These are phyloP conservation scores for Vimba vimba DNA, from an alignment of 2,113 vertebrate genomes.

Conservation along the genomic window DNA sequence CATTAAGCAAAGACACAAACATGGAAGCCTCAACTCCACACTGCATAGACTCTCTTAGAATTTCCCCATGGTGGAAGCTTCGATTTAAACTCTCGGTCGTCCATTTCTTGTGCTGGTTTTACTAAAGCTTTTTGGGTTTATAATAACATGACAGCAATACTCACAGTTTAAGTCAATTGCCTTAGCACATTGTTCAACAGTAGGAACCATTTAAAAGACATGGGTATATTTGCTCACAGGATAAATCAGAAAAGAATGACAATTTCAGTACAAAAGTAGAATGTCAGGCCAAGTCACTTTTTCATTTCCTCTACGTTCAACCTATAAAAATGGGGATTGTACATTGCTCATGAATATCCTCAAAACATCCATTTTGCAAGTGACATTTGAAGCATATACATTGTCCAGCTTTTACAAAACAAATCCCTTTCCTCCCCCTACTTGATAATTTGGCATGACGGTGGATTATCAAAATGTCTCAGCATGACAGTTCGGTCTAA, in stretches of 20 bases:
- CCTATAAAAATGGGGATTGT: slow-evolving; percentile 77
- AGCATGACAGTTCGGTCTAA: slow-evolving; percentile 42
- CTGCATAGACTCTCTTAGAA: slow-evolving; percentile 81
- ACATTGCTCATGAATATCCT: slow-evolving; percentile 74
- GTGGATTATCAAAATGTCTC: slow-evolving; percentile 56
- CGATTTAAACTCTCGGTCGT: slow-evolving; percentile 54
- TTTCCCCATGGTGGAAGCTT: slow-evolving; percentile 57
- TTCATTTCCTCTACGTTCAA: slow-evolving; percentile 49
- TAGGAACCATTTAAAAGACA: slow-evolving; percentile 69
- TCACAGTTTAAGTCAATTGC: slow-evolving; percentile 76
- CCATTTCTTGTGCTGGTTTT: slow-evolving; percentile 81
- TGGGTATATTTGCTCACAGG: slow-evolving; percentile 74
- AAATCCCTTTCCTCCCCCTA: slow-evolving; percentile 73
- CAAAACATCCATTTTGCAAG: slow-evolving; percentile 68
- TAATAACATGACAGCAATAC: slow-evolving; percentile 72
- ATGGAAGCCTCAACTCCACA: slow-evolving; percentile 78
- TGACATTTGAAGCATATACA: slow-evolving; percentile 74
- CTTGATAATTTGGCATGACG: slow-evolving; percentile 76
- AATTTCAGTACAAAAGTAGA: slow-evolving; percentile 76
- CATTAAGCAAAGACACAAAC: slow-evolving; percentile 69
- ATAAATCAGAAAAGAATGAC: slow-evolving; percentile 73
- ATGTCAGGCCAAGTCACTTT: slow-evolving; percentile 71
- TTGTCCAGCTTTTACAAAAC: slow-evolving; percentile 74
- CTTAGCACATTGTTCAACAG: slow-evolving; percentile 71
- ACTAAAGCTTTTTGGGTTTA: slow-evolving; percentile 82